Evolutionary conservation across 2,797 vertebrate species (phyloP), one percentile per base, ranked within the genome.

Genomic region (Mus caroli): DNA sequence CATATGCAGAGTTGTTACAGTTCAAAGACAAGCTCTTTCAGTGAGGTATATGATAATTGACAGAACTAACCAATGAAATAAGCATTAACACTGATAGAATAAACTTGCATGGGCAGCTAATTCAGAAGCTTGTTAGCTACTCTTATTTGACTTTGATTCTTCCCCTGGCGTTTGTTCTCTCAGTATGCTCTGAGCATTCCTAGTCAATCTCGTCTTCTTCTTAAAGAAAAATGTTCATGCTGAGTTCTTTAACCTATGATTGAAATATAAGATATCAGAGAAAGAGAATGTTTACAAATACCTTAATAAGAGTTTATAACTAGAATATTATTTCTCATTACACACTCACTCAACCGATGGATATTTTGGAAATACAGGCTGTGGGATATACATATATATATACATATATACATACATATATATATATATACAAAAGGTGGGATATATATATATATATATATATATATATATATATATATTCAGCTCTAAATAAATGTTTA

Each of bases 81-180:
- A 97, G 92, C 91, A 94, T 92, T 95, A 95, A 50, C 69, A 62
- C 60, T 94, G 91, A 89, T 28, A 94, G 95, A 97, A 91, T 96
- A 95, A 89, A 95, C 89, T 91, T 96, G 94, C 94, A 91, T 52
- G 91, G 62, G 28, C 75, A 92, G 78, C 22, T 92, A 94, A 80
- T 92, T 95, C 82, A 95, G 22, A 94, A 92, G 95, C 76, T 89
- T 73, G 34, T 60, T 96, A 95, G 94, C 93, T 95, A 60, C 90
- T 96, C 88, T 94, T 88, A n/a, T 56, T 97, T 94, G 37, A 85
- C 52, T 94, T 34, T 86, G 26, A 95, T 37, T 95, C 76, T 92
- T 92, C 52, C 37, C 50, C 60, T 92, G 46, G 17, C 40, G 77
- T 94, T 90, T 88, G 3, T 34, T 71, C 78, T 92, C 71, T 96